Evolutionary conservation across 2,888 invertebrate species (phyloP).

Genomic region (Caradrina kadenii): DNA sequence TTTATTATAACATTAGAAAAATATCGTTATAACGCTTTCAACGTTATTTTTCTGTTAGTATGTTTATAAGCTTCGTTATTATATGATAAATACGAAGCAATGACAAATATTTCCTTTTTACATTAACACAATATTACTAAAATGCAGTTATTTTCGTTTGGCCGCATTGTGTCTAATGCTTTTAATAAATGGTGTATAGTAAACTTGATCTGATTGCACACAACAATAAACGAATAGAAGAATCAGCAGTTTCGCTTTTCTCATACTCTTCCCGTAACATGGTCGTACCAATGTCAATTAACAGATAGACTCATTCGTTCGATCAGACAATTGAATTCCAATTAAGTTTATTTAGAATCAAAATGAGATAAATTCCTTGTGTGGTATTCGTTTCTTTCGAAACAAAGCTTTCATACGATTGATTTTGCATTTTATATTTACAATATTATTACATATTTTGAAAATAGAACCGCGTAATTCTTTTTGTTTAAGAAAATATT

Average conservation of each 20-base stretch:
- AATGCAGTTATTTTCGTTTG: no score
- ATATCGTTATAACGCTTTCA: no score
- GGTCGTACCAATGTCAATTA: not conserved
- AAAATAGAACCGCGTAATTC: not conserved
- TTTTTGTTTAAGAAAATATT: not conserved
- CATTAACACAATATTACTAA: no score
- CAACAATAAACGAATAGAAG: not conserved
- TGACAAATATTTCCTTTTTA: no score
- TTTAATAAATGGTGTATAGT: not conserved
- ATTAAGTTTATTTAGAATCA: not conserved
- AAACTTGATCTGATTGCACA: slow-evolving; percentile 9
- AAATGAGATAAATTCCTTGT: slow-evolving; percentile 11
- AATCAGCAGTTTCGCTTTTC: not conserved
- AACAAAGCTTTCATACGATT: not conserved
- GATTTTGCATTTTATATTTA: not conserved
- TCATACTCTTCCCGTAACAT: not conserved
- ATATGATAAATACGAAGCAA: no score
- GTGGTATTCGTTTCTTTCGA: not conserved
- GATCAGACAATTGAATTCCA: not conserved
- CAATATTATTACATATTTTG: not conserved
- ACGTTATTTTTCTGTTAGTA: no score
- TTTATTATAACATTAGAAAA: no score
- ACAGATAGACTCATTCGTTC: not conserved
- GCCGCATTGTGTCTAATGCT: no score
- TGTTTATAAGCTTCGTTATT: no score